phyloP scores from a whole-genome alignment of 2,797 vertebrate genomes.

The Australoheros facetus region DNA sequence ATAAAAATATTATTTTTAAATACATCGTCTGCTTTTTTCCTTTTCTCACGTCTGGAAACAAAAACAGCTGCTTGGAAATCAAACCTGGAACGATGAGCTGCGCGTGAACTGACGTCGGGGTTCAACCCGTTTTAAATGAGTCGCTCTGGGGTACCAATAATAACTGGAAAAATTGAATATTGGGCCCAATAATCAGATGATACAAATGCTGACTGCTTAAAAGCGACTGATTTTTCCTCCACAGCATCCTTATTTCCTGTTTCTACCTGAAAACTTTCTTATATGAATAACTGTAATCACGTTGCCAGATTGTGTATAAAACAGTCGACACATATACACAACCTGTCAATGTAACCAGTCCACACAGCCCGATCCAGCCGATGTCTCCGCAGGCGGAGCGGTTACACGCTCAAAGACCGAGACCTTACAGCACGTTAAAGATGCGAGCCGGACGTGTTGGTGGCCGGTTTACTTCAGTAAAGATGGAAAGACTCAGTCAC shows the following conservation, averaged over 20 bases:
- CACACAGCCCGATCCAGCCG: not conserved
- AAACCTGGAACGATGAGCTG: not conserved
- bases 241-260: too few species aligned
- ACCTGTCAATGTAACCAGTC: not conserved
- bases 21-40: not conserved
- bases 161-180: not conserved
- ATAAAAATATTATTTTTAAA: slow-evolving; percentile 76
- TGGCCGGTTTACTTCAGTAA: not conserved
- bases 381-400: not conserved
- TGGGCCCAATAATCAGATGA: not conserved
- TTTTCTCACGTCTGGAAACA: not conserved
- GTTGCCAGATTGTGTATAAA: not conserved
- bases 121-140: too few species aligned
- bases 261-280: not conserved
- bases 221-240: too few species aligned
- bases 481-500: not conserved
- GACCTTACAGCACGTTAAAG: not conserved
- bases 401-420: not conserved
- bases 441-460: too few species aligned
- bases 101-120: not conserved
- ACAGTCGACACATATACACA: too few species aligned
- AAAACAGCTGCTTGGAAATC: not conserved
- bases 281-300: not conserved
- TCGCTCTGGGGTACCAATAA: not conserved
- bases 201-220: too few species aligned